phyloP scores from a whole-genome alignment of 2,113 vertebrate genomes.

The Toxostoma redivivum region DNA sequence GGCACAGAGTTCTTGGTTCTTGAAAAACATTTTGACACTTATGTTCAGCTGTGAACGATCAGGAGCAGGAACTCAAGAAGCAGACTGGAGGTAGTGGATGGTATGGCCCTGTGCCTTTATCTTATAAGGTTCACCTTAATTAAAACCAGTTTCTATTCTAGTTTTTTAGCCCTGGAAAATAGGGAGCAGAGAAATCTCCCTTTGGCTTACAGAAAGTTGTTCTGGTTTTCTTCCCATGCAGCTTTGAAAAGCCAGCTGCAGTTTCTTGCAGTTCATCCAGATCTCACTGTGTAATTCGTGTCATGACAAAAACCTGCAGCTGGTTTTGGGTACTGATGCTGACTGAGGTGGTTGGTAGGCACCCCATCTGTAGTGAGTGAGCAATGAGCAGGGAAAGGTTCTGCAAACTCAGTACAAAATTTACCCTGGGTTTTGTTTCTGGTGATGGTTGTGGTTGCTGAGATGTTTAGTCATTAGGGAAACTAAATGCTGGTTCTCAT shows the following conservation, averaged over 20 bases:
- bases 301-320: background rate
- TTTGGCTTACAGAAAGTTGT: background rate
- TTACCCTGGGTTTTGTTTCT: background rate
- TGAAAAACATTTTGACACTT: background rate
- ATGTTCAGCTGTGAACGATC: background rate
- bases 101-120: background rate
- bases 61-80: background rate
- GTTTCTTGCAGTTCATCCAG: background rate
- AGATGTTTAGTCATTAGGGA: background rate
- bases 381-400: background rate
- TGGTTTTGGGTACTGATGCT: background rate
- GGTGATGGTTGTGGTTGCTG: background rate
- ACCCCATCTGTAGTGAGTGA: background rate
- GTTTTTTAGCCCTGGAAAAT: background rate
- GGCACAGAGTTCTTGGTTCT: background rate
- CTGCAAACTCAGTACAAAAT: background rate
- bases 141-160: background rate
- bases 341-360: rapidly evolving
- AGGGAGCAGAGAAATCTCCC: background rate
- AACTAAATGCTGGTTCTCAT: background rate
- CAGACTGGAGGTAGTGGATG: background rate
- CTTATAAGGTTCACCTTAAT: background rate
- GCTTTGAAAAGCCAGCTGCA: background rate
- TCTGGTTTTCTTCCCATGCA: background rate
- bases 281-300: background rate